Percentiles rank a stretch among this genome's conserved stretches.
Conservation (phyloP, 2,797 vertebrate genomes). For the Protonibea diacanthus region DNA sequence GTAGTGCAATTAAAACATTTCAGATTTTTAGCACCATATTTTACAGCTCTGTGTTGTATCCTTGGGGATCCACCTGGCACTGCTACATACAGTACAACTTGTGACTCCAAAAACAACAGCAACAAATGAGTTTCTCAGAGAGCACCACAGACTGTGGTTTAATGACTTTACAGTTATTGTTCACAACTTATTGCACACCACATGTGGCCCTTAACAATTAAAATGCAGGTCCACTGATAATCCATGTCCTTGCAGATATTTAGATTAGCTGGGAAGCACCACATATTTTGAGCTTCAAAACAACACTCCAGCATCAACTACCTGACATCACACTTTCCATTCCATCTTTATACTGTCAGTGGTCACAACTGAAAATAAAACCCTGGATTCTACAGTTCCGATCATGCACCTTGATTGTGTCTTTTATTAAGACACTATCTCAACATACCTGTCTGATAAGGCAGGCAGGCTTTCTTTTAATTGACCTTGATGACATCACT, state of each 20-base stretch:
- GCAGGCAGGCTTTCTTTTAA: not conserved
- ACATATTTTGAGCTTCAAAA: no score
- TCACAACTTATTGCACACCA: constrained; percentile 9
- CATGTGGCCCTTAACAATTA: constrained; percentile 33
- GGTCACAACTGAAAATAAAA: not conserved
- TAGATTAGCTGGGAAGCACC: no score
- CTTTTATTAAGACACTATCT: not conserved
- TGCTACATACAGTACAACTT: constrained; percentile 11
- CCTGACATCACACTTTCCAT: no score
- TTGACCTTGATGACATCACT: not conserved
- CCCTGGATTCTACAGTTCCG: not conserved
- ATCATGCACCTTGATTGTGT: not conserved
- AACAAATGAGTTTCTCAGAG: constrained; percentile 19
- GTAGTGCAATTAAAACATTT: not conserved
- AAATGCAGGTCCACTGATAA: constrained; percentile 3
- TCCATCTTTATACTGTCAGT: no score
- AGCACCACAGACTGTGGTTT: constrained; percentile 8
- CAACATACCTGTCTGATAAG: not conserved
- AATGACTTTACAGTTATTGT: constrained; percentile 24
- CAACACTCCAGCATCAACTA: not conserved
- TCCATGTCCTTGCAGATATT: no score
- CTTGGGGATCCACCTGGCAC: constrained; percentile 5
- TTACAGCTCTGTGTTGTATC: constrained; percentile 17
- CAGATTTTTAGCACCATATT: not conserved
- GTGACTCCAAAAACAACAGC: constrained; percentile 21